These are phyloP conservation scores for Chrysotoxum bicinctum DNA, from an alignment of 2,888 invertebrate species.

Conservation along the genomic window DNA sequence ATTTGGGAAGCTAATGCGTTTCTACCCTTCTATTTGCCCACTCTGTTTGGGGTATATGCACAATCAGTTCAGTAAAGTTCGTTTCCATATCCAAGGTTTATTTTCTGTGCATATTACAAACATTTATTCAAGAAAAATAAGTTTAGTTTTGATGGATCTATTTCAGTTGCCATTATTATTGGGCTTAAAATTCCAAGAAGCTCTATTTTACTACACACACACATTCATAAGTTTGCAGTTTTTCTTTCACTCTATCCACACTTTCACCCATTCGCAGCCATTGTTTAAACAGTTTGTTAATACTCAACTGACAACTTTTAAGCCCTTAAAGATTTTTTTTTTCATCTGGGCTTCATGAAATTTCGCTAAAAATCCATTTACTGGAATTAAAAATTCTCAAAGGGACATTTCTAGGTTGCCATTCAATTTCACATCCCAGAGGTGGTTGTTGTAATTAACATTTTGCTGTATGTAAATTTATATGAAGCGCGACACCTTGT, in stretches of 20 bases:
- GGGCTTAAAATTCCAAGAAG: too few species aligned
- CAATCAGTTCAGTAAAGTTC: too few species aligned
- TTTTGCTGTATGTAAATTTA: constrained; percentile 67
- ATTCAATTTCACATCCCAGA: constrained; percentile 44
- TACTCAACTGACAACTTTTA: background rate
- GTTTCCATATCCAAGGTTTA: too few species aligned
- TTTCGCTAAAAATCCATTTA: background rate
- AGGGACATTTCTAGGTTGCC: constrained; percentile 43
- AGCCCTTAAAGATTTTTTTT: background rate
- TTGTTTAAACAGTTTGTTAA: background rate
- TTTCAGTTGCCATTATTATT: too few species aligned
- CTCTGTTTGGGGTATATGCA: too few species aligned
- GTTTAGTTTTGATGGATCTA: too few species aligned
- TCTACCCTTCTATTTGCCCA: too few species aligned
- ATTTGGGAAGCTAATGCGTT: too few species aligned
- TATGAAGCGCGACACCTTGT: constrained; percentile 58
- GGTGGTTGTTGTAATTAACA: constrained; percentile 60
- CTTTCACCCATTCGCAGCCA: background rate
- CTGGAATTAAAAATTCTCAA: constrained; percentile 46
- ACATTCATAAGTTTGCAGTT: background rate
- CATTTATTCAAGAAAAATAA: too few species aligned
- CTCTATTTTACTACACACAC: background rate
- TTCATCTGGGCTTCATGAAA: background rate
- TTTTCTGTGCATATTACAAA: too few species aligned
- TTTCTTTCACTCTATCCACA: background rate